These are phyloP conservation scores for Clarias laeviceps DNA, from an alignment of 2,797 vertebrate genomes.

Conservation along the genomic window DNA sequence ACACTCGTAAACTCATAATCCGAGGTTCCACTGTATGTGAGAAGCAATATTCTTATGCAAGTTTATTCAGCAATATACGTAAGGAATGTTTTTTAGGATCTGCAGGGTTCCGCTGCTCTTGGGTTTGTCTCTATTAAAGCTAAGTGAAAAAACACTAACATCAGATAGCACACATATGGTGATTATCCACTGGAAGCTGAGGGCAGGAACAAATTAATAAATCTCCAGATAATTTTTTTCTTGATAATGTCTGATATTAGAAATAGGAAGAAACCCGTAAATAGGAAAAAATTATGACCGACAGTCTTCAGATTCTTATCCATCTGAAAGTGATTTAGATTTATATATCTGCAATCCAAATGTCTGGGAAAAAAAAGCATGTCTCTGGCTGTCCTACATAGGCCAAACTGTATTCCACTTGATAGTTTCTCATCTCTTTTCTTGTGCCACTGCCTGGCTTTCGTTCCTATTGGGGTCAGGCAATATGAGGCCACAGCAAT, in stretches of 20 bases:
- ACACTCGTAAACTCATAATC: too few species aligned
- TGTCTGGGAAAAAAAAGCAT: conserved; percentile 8
- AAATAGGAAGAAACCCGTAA: not conserved
- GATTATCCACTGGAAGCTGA: not conserved
- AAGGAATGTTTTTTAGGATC: conserved; percentile 6
- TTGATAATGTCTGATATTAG: not conserved
- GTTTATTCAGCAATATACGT: too few species aligned
- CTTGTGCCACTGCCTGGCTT: conserved; percentile 36
- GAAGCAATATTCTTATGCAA: too few species aligned
- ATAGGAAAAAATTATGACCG: conserved; percentile 6
- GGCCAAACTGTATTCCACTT: conserved; percentile 49
- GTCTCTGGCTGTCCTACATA: conserved; percentile 41
- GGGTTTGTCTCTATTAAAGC: not conserved
- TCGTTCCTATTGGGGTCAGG: conserved; percentile 48
- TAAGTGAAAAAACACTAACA: not conserved
- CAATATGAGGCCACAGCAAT: conserved; percentile 44
- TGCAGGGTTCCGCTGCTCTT: not conserved
- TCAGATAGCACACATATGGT: too few species aligned
- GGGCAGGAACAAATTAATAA: not conserved
- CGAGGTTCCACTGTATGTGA: too few species aligned
- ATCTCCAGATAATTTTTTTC: too few species aligned
- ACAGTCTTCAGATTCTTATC: not conserved
- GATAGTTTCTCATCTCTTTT: conserved; percentile 34
- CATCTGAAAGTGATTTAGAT: not conserved
- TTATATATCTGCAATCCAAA: conserved; percentile 44